Base-by-base conservation (phyloP, 2,888 invertebrate genomes). In the Pollenia labialis region DNA sequence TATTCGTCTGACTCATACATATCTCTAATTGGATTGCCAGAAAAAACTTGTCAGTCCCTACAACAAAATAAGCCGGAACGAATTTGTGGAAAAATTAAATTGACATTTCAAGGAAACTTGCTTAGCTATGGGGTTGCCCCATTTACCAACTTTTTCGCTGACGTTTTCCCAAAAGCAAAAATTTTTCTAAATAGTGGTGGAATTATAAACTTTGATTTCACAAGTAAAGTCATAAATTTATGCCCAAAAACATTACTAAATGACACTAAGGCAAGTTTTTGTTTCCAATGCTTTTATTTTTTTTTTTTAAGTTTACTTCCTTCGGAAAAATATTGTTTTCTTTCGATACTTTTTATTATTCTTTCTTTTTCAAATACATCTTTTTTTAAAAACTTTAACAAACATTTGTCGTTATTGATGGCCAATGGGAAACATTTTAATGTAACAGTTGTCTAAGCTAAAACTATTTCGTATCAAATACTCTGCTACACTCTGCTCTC, bases 401-500 rank as follows among this genome's bases (percentile, higher is more conserved):
- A 85, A 81, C 69, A 68, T 76, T 82, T 82, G 74, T 76, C 79
- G 79, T 82, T 85, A 82, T 85, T 87, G 85, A 85, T 80, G 82
- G 60, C 82, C 85, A 85, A 87, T 72, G 82, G 79, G 84, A 84
- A 84, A 72, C 72, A 58, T 84, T 87, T 87, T 84, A 87, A 84
- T 84, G 84, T 84, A 52, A 66, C 83, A 86, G 80, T 81, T 81
- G 84, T 84, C 84, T 74, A 81, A 84, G 62, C 72, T 72, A 56
- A 80, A 84, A 66, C 66, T 58, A 77, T 74, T 79, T 82, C 69
- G 74, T 72, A 68, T 77, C 18, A 40, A 60, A 52, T 50, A 32
- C 46, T 44, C 46, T 48, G 9, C 6, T 40, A n/a, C 40, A 10
- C 48, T 54, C 18, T 3, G 14, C 10, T 58, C 32, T 8, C 14